Conservation (phyloP, 2,888 invertebrate genomes). For the Lithophane leautieri region DNA sequence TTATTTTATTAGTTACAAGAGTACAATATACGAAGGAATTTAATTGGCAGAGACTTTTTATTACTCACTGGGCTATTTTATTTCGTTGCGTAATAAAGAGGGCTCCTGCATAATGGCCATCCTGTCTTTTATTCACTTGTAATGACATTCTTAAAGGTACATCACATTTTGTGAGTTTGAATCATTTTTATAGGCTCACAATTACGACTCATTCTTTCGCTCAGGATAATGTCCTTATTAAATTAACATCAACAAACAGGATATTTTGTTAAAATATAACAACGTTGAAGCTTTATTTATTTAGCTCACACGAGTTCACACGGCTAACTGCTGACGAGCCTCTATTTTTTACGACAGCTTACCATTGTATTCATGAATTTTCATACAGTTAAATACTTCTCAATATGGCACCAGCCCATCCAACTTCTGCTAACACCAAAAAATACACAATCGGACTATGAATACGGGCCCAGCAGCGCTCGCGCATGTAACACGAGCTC, state of each 20-base stretch:
- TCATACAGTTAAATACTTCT: background rate
- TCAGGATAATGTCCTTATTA: conserved; percentile 31
- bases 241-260: conserved; percentile 20
- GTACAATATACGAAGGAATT: conserved; percentile 61
- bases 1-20: conserved; percentile 60
- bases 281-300: background rate
- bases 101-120: conserved; percentile 60
- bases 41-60: conserved; percentile 66
- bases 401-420: background rate
- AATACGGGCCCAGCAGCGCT: conserved; percentile 58
- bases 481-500: conserved; percentile 70
- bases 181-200: conserved; percentile 46
- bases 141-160: conserved; percentile 64
- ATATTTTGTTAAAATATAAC: conserved; percentile 4
- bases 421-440: background rate
- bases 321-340: background rate
- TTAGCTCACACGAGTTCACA: background rate
- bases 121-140: conserved; percentile 66
- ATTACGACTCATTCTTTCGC: conserved; percentile 41
- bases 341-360: background rate
- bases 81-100: conserved; percentile 62
- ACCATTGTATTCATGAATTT: background rate
- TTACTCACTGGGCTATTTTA: conserved; percentile 60
- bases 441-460: conserved; percentile 53
- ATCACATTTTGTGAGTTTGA: conserved; percentile 56